Evolutionary conservation across 2,888 invertebrate genomes (phyloP), one percentile per base, ranked within the genome.

Genomic region (Mesorhabditis belari): DNA sequence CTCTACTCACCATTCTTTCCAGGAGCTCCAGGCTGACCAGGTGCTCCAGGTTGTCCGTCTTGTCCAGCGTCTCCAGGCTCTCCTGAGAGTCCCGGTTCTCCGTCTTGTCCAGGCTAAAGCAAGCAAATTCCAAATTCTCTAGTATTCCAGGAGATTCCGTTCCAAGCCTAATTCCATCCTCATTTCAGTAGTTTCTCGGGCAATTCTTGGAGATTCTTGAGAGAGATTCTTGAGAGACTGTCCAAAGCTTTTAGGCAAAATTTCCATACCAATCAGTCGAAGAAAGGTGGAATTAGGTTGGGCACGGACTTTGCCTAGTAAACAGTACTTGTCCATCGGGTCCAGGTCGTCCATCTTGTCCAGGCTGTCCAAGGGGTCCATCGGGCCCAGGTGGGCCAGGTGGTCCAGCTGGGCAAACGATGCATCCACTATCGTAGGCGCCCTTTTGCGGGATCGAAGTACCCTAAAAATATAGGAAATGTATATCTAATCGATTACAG

Each of bases 31-130:
- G 62, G 57, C 17, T 50, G 55, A 54, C 69, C 69, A 12, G 65
- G 61, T 29, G 55, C 51, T 64, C 69, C 69, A 49, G 65, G 65
- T 3, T 61, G 25, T 62, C 71, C 67, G 49, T 63, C 56, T 50
- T 60, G 24, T 25, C 65, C 58, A 29, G 60, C 61, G 28, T 65
- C 63, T 65, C 63, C 57, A 50, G 62, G 49, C 29, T 55, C 58
- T 59, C 65, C 56, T 28, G 63, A 54, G 25, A 25, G 49, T 50
- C 64, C 64, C 27, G 58, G 53, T 21, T 25, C 35, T 27, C 27
- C 26, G 21, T 24, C 61, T 24, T 49, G 24, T 23, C 12, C 52
- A 19, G 26, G 17, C 19, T 24, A 23, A 19, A 35, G n/a, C 44
- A 35, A n/a, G n/a, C n/a, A n/a, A n/a, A n/a, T n/a, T n/a, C 44